These are phyloP conservation scores for Lymantria dispar DNA, from an alignment of 2,888 invertebrate genomes.

Conservation along the genomic window DNA sequence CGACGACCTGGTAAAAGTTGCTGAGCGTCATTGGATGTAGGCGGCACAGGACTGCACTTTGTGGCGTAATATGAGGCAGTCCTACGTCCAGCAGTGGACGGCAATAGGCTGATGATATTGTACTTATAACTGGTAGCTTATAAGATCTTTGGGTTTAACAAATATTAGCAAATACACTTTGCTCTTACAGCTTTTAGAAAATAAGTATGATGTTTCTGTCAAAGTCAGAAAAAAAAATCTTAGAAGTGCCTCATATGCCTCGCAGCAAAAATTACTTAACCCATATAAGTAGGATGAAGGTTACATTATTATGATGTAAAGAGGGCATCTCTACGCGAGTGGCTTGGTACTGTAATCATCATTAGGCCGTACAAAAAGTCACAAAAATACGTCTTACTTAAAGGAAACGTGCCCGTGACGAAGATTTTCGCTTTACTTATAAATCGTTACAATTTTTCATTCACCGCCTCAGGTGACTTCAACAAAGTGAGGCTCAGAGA, in stretches of 20 bases:
- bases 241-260: neutral
- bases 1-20: no score
- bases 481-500: neutral
- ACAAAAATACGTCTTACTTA: conserved; percentile 16
- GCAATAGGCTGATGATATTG: no score
- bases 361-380: conserved; percentile 28
- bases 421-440: conserved; percentile 13
- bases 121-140: no score
- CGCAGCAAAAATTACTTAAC: conserved; percentile 18
- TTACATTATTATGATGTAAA: conserved; percentile 1
- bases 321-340: conserved; percentile 29
- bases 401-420: conserved; percentile 6
- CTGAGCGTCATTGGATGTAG: no score
- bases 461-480: conserved; percentile 5
- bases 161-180: no score
- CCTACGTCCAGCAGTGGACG: no score
- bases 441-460: conserved; percentile 16
- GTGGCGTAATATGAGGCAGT: no score
- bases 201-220: no score
- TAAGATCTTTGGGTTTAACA: no score
- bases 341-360: conserved; percentile 31
- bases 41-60: no score
- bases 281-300: conserved; percentile 7
- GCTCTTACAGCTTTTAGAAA: no score
- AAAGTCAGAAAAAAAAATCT: conserved; percentile 5